Evolutionary conservation across 2,797 vertebrate genomes (phyloP), one percentile per base, ranked within the genome.

Genomic region (Takifugu rubripes): DNA sequence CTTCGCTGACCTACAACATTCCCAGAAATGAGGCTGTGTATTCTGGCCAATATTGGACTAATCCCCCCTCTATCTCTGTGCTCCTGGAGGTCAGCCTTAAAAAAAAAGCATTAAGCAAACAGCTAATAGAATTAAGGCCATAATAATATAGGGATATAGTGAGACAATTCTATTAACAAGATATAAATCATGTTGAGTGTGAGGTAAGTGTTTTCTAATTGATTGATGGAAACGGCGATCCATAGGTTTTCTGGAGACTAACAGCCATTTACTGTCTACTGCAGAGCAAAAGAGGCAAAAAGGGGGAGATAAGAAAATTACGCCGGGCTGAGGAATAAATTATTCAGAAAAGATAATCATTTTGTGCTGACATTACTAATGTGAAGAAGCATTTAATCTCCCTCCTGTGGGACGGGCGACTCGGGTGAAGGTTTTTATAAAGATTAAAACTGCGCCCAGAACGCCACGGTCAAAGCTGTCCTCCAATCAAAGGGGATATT

Each of bases 161-260:
- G 94, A 96, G 95, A 97, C 93, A 96, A 97, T 99, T 96, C 93
- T 97, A 97, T 98, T 97, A 99, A 97, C 94, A 94, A 96, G 95
- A 95, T 96, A 96, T 98, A 96, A 97, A 98, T 99, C 94, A 97
- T 93, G 93, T 94, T 95, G 94, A 97, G 93, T 94, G 92, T 95
- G 95, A 96, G 94, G 93, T 96, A 97, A 98, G 96, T 98, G 97
- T 96, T 98, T 98, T 98, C 97, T 97, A 98, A 98, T 97, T 97
- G 95, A 99, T 98, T 95, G 95, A 98, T 97, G 95, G 95, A 93
- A 95, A 95, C 89, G 87, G 92, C 93, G 92, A 93, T 91, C 91
- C 80, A 89, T 92, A 91, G 91, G 89, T 93, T 91, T 94, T 93
- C 89, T 61, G 79, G 93, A 92, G 92, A 92, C 93, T 93, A 93